A percentile compares a stretch with the other conserved stretches of the same genome.
phyloP scores from a whole-genome alignment of 2,888 invertebrate genomes.

The Phyllotreta cruciferae region DNA sequence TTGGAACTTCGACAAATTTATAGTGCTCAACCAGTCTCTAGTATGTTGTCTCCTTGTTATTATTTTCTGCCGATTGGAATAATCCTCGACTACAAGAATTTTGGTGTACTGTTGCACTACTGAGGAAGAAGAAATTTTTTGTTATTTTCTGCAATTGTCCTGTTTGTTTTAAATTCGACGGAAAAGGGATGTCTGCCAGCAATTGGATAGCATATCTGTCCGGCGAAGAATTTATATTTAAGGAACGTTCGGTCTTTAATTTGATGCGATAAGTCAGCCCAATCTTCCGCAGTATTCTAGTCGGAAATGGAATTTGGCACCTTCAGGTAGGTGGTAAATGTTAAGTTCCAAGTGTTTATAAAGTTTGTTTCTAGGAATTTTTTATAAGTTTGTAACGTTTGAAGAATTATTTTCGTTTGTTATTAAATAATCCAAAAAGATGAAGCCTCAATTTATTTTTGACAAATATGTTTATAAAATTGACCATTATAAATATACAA shows the following conservation, averaged over 20 bases:
- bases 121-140: too few species aligned
- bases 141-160: background rate
- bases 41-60: too few species aligned
- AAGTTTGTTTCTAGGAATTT: constrained; percentile 4
- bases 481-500: too few species aligned
- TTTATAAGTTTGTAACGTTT: constrained; percentile 3
- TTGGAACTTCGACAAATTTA: too few species aligned
- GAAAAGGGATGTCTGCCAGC: constrained; percentile 2
- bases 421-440: too few species aligned
- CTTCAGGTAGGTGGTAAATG: constrained; percentile 8
- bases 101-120: too few species aligned
- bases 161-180: background rate
- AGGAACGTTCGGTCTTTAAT: constrained; percentile 7
- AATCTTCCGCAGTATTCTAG: constrained; percentile 58
- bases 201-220: background rate
- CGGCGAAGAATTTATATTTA: background rate
- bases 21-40: too few species aligned
- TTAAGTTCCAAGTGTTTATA: constrained; percentile 17
- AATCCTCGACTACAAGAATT: too few species aligned
- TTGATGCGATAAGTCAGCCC: constrained; percentile 50
- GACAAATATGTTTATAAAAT: too few species aligned
- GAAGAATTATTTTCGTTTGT: background rate
- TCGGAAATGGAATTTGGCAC: constrained; percentile 33
- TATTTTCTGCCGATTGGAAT: too few species aligned
- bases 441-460: too few species aligned